A percentile compares a stretch with the other conserved stretches of the same genome.
Conservation (phyloP, 2,888 invertebrate genomes). For the Thumatha senex region DNA sequence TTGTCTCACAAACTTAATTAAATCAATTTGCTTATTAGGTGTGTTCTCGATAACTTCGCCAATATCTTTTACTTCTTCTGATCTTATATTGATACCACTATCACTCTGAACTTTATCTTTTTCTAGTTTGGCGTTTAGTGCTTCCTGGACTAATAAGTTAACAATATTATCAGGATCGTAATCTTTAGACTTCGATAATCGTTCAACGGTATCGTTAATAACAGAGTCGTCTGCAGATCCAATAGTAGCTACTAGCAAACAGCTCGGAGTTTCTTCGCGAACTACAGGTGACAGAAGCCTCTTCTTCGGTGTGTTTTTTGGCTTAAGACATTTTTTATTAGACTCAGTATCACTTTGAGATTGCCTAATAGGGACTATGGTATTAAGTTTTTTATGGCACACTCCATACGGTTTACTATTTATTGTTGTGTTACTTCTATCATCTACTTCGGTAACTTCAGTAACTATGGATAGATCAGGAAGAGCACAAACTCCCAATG, state of each 20-base stretch:
- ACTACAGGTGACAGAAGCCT: constrained; percentile 37
- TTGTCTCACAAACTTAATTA: constrained; percentile 14
- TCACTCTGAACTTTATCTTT: constrained; percentile 30
- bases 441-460: constrained; percentile 58
- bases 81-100: constrained; percentile 43
- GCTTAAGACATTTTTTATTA: constrained; percentile 10
- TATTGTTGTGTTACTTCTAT: constrained; percentile 37
- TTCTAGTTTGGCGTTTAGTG: constrained; percentile 36
- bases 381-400: constrained; percentile 29
- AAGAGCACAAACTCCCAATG: constrained; percentile 44
- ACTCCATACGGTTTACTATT: constrained; percentile 43
- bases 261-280: constrained; percentile 45
- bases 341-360: constrained; percentile 46
- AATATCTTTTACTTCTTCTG: constrained; percentile 25
- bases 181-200: constrained; percentile 48
- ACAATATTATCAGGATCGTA: constrained; percentile 50
- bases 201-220: constrained; percentile 56
- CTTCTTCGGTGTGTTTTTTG: neutral
- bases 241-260: constrained; percentile 52
- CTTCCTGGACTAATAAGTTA: constrained; percentile 58
- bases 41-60: constrained; percentile 50
- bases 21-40: constrained; percentile 20
- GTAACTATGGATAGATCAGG: constrained; percentile 60
- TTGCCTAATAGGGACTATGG: constrained; percentile 17
- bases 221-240: constrained; percentile 54